These are phyloP conservation scores for Sinella curviseta DNA, from an alignment of 1,140 invertebrate species.

Conservation along the genomic window DNA sequence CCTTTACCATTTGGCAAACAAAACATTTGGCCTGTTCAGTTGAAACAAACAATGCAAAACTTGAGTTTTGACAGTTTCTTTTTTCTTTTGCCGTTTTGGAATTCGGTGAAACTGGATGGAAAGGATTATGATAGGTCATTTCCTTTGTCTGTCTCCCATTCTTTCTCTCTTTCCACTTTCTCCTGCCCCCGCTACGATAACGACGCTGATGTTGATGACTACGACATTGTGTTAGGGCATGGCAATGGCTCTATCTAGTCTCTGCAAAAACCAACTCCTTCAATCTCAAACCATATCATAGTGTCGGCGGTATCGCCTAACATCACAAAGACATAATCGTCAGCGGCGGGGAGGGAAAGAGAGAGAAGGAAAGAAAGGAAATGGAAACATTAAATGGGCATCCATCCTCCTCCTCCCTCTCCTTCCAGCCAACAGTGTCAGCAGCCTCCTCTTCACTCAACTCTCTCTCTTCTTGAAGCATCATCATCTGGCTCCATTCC, in stretches of 20 bases:
- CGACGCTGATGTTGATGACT: background rate
- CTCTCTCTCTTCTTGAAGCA: background rate
- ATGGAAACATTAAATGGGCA: background rate
- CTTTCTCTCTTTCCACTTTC: background rate
- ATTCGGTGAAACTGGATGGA: background rate
- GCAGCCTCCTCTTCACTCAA: background rate
- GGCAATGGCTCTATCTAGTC: background rate
- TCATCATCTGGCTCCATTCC: background rate
- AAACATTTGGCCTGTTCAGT: too few species aligned
- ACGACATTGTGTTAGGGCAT: background rate
- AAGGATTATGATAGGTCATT: background rate
- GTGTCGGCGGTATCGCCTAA: too few species aligned
- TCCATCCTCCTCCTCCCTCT: background rate
- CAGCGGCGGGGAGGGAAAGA: too few species aligned
- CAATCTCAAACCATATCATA: too few species aligned
- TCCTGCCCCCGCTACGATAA: background rate
- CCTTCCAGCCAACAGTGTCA: background rate
- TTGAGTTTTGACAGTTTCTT: background rate
- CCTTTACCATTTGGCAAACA: too few species aligned
- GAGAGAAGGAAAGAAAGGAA: too few species aligned
- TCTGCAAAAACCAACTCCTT: background rate
- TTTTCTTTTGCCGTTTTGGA: background rate
- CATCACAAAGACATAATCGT: too few species aligned
- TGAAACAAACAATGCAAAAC: too few species aligned
- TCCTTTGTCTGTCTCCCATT: background rate